These are phyloP conservation scores for Pogonomyrmex barbatus DNA, from an alignment of 1,140 invertebrate species.

Conservation along the genomic window DNA sequence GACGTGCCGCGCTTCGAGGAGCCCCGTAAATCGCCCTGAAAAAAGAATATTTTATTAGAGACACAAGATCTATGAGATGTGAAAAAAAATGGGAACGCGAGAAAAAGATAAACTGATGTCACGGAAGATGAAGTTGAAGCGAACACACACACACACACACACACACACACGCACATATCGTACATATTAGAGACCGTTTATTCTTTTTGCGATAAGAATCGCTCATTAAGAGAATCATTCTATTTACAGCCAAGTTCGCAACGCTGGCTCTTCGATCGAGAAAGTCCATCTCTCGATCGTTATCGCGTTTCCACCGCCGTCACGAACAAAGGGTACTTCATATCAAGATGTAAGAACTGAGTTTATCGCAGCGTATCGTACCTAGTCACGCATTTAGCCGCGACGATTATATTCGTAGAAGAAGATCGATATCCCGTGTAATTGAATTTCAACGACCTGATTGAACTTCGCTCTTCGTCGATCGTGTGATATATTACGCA, in stretches of 20 bases:
- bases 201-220: not conserved
- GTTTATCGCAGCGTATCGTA: not conserved
- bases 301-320: conserved; percentile 13
- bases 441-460: conserved; percentile 1
- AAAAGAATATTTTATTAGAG: conserved; percentile 5
- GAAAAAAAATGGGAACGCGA: not conserved
- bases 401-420: not conserved
- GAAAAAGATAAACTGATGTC: not conserved
- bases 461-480: not conserved
- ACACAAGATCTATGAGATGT: not conserved
- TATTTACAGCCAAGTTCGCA: not conserved
- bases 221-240: not conserved
- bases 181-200: not conserved
- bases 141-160: not conserved
- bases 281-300: conserved; percentile 3
- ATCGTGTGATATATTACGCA: not conserved
- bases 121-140: not conserved
- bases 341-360: not conserved
- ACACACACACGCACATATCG: not conserved
- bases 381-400: conserved; percentile 18
- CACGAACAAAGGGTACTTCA: conserved; percentile 4
- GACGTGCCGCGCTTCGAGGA: conserved; percentile 87
- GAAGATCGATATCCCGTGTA: conserved; percentile 28
- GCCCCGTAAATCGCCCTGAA: conserved; percentile 85
- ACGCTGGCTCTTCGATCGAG: not conserved